These are phyloP conservation scores for Carassius carassius DNA, from an alignment of 2,113 vertebrate species.

Conservation along the genomic window DNA sequence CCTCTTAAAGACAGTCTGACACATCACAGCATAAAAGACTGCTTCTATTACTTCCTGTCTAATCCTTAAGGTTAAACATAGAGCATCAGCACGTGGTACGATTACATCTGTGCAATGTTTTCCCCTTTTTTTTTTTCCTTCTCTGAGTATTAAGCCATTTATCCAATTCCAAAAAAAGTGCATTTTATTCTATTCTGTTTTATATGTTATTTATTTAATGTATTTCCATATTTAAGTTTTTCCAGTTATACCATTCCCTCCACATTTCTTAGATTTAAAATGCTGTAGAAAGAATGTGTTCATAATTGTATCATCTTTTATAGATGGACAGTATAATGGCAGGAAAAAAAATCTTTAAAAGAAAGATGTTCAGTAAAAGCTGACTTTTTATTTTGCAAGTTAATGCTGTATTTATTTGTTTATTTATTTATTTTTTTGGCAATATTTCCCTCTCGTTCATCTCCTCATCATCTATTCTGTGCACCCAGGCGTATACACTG, in stretches of 20 bases:
- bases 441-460: conserved; percentile 71
- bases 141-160: neutral
- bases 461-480: conserved; percentile 81
- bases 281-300: neutral
- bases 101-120: neutral
- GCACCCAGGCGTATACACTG: conserved; percentile 78
- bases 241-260: neutral
- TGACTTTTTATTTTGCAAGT: neutral
- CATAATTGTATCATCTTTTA: neutral
- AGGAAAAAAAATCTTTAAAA: neutral
- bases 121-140: no score
- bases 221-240: neutral
- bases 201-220: neutral
- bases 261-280: neutral
- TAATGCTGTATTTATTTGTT: neutral
- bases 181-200: neutral
- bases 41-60: neutral
- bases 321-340: neutral
- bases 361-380: neutral
- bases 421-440: conserved; percentile 59
- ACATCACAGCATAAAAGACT: conserved; percentile 6
- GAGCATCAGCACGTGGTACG: neutral
- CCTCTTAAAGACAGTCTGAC: neutral
- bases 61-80: conserved; percentile 8
- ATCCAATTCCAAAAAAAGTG: neutral